These are phyloP conservation scores for Buathra laborator DNA, from an alignment of 2,888 invertebrate genomes.

Conservation along the genomic window DNA sequence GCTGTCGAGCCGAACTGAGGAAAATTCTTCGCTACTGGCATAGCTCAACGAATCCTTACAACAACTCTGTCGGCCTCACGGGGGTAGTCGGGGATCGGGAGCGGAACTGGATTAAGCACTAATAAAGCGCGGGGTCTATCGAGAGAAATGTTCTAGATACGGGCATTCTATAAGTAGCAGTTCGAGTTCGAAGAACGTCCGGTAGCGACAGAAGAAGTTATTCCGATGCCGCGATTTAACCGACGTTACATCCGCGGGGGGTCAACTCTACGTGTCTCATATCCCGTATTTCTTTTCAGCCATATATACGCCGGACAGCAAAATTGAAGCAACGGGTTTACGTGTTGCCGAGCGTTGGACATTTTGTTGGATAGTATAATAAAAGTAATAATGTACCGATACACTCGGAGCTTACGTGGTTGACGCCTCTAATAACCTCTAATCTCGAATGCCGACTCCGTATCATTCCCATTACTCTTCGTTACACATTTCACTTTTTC, in stretches of 20 bases:
- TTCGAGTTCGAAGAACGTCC: neutral
- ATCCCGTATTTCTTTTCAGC: too few species aligned
- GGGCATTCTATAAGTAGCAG: neutral
- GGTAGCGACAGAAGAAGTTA: neutral
- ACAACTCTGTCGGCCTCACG: conserved; percentile 62
- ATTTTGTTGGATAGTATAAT: neutral
- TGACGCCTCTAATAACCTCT: neutral
- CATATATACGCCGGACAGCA: too few species aligned
- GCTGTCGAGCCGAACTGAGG: conserved; percentile 71
- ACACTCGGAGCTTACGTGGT: neutral
- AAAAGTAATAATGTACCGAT: neutral
- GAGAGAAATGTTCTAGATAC: conserved; percentile 72
- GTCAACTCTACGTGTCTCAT: too few species aligned
- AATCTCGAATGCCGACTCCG: conserved; percentile 44
- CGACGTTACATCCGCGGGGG: too few species aligned
- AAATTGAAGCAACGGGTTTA: too few species aligned
- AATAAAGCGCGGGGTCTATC: conserved; percentile 66
- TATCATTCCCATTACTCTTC: conserved; percentile 54
- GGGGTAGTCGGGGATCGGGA: conserved; percentile 67
- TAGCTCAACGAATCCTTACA: conserved; percentile 79
- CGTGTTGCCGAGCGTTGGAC: neutral
- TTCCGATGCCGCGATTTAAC: too few species aligned
- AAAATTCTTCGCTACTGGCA: conserved; percentile 69
- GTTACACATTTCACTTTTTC: conserved; percentile 29
- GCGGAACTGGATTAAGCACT: conserved; percentile 80